Percentiles rank a stretch among this genome's conserved stretches.
These are phyloP conservation scores for Etia nguti DNA, from an alignment of 2,113 vertebrate genomes.

Conservation along the genomic window DNA sequence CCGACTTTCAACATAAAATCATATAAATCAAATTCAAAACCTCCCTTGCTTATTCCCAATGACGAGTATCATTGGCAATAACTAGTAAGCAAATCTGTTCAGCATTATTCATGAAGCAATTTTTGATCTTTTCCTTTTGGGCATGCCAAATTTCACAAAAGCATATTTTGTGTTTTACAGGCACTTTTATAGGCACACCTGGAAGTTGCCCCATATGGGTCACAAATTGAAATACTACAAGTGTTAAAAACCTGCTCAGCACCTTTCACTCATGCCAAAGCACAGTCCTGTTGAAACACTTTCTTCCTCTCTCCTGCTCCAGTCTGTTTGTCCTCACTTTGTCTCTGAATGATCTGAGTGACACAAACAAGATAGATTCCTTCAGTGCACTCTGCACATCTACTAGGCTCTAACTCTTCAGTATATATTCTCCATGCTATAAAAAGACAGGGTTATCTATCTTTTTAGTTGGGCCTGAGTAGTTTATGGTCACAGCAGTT, in stretches of 20 bases:
- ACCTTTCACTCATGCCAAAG: not conserved
- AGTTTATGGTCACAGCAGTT: constrained; percentile 33
- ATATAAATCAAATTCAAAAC: not conserved
- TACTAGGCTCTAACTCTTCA: not conserved
- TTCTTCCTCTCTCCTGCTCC: not conserved
- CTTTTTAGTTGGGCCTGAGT: constrained; percentile 5
- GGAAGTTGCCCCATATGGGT: constrained; percentile 27
- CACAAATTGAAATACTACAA: constrained; percentile 31
- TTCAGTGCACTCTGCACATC: not conserved
- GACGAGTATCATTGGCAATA: not conserved
- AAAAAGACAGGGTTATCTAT: constrained; percentile 46
- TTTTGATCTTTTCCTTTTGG: constrained; percentile 10
- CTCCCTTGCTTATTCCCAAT: not conserved
- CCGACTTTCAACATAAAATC: not conserved
- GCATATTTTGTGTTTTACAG: constrained; percentile 19
- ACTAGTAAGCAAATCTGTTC: not conserved
- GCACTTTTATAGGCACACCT: constrained; percentile 38
- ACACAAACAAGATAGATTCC: not conserved
- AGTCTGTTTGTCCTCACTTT: constrained; percentile 20
- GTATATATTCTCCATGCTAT: constrained; percentile 7
- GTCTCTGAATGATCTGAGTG: not conserved
- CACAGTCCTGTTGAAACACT: not conserved
- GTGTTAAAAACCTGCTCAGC: constrained; percentile 21
- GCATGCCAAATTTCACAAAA: constrained; percentile 2
- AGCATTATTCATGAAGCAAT: constrained; percentile 5